A percentile compares a stretch with the other conserved stretches of the same genome.
phyloP scores from a whole-genome alignment of 92 coral and sea anemone genomes.

The Umimayanthus kanabou region DNA sequence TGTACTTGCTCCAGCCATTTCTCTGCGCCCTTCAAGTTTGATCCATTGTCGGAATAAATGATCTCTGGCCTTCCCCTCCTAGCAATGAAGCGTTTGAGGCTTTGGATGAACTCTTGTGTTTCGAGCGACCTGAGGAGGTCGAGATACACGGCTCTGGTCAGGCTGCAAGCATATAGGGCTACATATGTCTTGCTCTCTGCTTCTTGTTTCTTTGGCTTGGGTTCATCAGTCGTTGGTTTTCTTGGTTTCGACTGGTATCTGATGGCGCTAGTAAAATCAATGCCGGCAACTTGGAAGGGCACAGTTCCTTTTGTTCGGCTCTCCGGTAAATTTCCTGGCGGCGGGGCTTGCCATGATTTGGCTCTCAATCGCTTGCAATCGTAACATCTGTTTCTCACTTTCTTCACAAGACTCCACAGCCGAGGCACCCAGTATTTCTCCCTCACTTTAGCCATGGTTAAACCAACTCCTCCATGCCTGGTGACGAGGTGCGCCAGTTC shows the following conservation, averaged over 20 bases:
- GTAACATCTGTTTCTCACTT: too few species aligned
- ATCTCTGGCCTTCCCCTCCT: neutral
- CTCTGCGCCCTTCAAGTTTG: conserved; percentile 1
- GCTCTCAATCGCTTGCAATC: neutral
- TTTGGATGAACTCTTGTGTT: too few species aligned
- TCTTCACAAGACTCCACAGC: neutral
- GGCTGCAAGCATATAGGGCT: conserved; percentile 31
- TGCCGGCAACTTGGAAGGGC: neutral
- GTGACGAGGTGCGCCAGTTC: neutral
- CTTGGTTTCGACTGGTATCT: too few species aligned
- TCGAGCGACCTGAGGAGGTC: too few species aligned
- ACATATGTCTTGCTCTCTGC: neutral
- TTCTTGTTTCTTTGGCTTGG: conserved; percentile 21
- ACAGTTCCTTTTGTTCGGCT: conserved; percentile 13
- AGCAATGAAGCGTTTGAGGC: too few species aligned
- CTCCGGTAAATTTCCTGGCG: conserved; percentile 3
- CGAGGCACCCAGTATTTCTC: neutral
- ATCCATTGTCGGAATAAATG: conserved; percentile 22
- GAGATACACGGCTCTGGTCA: conserved; percentile 34
- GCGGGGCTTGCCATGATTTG: neutral
- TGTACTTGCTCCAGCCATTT: conserved; percentile 35
- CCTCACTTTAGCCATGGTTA: too few species aligned
- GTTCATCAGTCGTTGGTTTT: neutral
- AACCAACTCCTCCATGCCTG: too few species aligned
- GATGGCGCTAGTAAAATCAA: neutral